Evolutionary conservation across 2,113 vertebrate species (phyloP).

Genomic region (Fukomys damarensis): DNA sequence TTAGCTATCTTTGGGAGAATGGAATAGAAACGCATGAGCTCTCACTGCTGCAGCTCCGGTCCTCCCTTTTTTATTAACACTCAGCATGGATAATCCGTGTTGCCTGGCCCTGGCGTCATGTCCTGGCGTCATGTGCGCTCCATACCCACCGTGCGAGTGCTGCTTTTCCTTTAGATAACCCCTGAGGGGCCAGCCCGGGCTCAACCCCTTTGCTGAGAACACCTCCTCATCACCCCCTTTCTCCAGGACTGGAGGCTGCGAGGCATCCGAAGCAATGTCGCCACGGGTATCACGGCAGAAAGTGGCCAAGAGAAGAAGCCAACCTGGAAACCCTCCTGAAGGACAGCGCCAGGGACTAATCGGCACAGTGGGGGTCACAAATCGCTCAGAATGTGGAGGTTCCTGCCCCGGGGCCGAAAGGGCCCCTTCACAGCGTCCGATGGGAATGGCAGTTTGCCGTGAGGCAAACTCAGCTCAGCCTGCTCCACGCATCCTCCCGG

Average conservation of each 20-base stretch:
- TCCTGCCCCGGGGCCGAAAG: not conserved
- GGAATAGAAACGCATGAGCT: not conserved
- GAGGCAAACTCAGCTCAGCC: not conserved
- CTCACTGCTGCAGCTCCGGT: not conserved
- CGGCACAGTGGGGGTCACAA: not conserved
- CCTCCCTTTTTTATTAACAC: not conserved
- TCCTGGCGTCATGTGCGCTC: not conserved
- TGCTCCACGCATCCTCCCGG: not conserved
- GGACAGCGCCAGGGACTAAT: not conserved
- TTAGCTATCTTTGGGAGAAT: not conserved
- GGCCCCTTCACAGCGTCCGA: not conserved
- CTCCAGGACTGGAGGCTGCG: not conserved
- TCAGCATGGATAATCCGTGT: too few relatives aligned
- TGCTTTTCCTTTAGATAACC: not conserved
- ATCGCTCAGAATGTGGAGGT: not conserved
- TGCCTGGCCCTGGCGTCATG: too few relatives aligned
- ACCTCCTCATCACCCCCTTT: not conserved
- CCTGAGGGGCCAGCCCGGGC: not conserved
- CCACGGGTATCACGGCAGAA: not conserved
- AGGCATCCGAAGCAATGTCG: not conserved
- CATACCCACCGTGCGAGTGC: too few relatives aligned
- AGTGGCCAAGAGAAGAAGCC: rapidly evolving
- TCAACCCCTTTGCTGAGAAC: not conserved
- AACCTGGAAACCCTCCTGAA: not conserved
- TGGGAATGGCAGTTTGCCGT: not conserved